Evolutionary conservation across 2,113 vertebrate species (phyloP), one percentile per base, ranked within the genome.

Genomic region (Pyxicephalus adspersus): DNA sequence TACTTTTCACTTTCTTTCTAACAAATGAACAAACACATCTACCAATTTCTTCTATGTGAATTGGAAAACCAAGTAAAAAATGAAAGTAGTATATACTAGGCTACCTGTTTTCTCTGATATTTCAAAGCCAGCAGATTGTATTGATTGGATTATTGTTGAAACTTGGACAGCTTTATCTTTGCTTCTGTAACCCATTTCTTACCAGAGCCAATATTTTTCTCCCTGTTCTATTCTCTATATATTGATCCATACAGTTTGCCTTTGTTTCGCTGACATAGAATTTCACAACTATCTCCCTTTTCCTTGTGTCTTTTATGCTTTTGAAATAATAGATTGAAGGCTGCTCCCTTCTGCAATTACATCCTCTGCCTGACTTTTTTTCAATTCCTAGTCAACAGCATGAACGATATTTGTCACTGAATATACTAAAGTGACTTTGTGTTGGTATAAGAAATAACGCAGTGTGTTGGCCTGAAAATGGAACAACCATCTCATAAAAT

Each of bases 281-380:
- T 75, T 82, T 75, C 64, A 64, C 70, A 82, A 73, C 63, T 82
- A 65, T 65, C 80, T 75, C 29, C 64, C 61, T 82, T 78, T 75
- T 68, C 64, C 70, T 64, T 34, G 17, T 63, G 57, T 45, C 78
- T 82, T 82, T 82, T 82, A 82, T 75, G 50, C 66, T 75, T 34
- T 26, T 82, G 70, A 75, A 82, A 82, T 82, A 82, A 77, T 77
- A 65, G 75, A 77, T 54, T 65, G 64, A 61, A 75, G 71, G 54
- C 70, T 82, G 80, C 61, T 81, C 80, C 61, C 51, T 75, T 81
- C 80, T 81, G 71, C 71, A 82, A 82, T 75, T 82, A 82, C 71
- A 75, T 61, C 18, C 71, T 54, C 68, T 82, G 50, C 23, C 79
- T 74, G 50, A 74, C 17, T 81, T 73, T 74, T 70, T 52, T 72